phyloP scores from a whole-genome alignment of 1,140 invertebrate species.

The Dysdera silvatica region DNA sequence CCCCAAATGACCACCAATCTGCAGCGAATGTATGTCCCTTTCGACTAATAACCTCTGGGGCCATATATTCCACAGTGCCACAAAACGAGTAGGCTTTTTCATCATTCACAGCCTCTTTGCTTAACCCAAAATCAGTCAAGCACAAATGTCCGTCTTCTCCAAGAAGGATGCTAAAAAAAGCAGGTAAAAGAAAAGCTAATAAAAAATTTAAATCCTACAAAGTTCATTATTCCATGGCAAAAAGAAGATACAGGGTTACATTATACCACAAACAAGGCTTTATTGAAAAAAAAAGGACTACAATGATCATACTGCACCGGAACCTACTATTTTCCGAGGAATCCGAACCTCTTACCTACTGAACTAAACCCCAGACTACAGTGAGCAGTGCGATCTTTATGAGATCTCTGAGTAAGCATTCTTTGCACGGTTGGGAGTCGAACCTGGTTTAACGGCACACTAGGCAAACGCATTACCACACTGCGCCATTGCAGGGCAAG shows the following conservation, averaged over 20 bases:
- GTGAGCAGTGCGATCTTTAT: too few relatives aligned
- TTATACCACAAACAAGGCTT: too few relatives aligned
- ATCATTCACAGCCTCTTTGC: conserved; percentile 83
- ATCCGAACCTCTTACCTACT: too few relatives aligned
- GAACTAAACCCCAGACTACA: too few relatives aligned
- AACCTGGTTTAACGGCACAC: too few relatives aligned
- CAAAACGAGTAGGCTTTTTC: conserved; percentile 93
- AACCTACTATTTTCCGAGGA: too few relatives aligned
- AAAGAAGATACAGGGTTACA: not conserved
- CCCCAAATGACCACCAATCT: conserved; percentile 99
- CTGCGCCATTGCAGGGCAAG: too few relatives aligned
- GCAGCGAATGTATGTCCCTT: conserved; percentile 96
- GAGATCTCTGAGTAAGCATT: too few relatives aligned
- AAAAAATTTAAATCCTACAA: not conserved
- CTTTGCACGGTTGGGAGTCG: too few relatives aligned
- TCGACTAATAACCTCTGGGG: conserved; percentile 92
- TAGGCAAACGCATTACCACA: too few relatives aligned
- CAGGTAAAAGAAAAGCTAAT: conserved; percentile 28
- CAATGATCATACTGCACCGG: too few relatives aligned
- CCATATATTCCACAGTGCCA: conserved; percentile 95
- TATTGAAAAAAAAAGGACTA: too few relatives aligned
- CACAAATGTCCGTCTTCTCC: conserved; percentile 96
- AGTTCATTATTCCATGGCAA: not conserved
- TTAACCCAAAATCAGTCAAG: conserved; percentile 94
- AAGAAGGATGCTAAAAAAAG: conserved; percentile 67